These are phyloP conservation scores for Rhodophaea formosa DNA, from an alignment of 2,888 invertebrate species.

Conservation along the genomic window DNA sequence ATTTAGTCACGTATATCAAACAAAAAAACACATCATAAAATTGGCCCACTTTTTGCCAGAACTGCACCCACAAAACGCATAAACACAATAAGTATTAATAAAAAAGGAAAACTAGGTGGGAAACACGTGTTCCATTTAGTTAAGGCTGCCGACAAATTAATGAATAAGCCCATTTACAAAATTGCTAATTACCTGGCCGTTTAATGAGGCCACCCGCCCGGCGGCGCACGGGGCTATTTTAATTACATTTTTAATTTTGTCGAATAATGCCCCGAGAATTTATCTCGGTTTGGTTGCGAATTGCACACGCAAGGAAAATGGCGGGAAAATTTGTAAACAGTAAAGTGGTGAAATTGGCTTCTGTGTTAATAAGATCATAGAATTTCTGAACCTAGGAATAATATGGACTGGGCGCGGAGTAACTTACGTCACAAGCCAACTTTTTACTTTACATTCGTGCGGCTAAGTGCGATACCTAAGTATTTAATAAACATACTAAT, in stretches of 20 bases:
- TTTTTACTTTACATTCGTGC: no score
- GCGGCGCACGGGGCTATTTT: conserved; percentile 52
- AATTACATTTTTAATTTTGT: conserved; percentile 67
- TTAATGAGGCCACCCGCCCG: conserved; percentile 65
- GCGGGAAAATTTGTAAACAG: not conserved
- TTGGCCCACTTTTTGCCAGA: not conserved
- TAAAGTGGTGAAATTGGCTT: no score
- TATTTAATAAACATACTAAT: no score
- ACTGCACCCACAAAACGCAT: not conserved
- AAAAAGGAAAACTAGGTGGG: conserved; percentile 6
- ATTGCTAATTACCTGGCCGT: conserved; percentile 74
- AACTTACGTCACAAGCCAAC: no score
- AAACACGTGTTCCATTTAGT: conserved; percentile 23
- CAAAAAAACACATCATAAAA: not conserved
- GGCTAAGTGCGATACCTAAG: no score
- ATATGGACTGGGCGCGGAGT: no score
- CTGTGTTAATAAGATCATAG: no score
- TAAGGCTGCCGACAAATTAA: conserved; percentile 51
- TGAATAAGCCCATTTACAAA: conserved; percentile 70
- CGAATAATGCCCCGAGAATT: conserved; percentile 28
- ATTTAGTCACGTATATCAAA: no score
- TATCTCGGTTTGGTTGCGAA: conserved; percentile 16
- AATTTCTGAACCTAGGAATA: no score
- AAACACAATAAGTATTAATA: not conserved
- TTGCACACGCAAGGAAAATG: not conserved